These are phyloP conservation scores for Oceanodroma tethys DNA, from an alignment of 2,113 vertebrate genomes.

Conservation along the genomic window DNA sequence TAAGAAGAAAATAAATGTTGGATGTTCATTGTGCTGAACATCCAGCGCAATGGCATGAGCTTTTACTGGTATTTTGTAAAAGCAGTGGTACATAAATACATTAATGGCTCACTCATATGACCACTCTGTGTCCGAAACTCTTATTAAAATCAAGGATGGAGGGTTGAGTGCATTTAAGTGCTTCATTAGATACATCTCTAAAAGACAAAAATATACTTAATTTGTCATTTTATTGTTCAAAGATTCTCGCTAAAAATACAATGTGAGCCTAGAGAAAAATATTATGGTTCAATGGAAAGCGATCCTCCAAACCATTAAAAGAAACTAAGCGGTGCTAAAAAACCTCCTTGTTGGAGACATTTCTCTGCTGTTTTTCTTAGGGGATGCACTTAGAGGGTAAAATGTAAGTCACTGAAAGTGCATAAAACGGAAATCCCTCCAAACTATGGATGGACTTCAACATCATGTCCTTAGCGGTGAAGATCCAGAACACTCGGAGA, in stretches of 20 bases:
- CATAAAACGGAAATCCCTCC: constrained; percentile 26
- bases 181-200: constrained; percentile 3
- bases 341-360: neutral
- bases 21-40: neutral
- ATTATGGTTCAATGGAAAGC: constrained; percentile 21
- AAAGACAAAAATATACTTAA: neutral
- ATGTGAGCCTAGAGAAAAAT: constrained; percentile 24
- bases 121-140: neutral
- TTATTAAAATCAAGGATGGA: neutral
- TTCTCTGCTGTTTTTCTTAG: constrained; percentile 11
- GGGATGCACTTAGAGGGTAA: constrained; percentile 7
- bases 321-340: neutral
- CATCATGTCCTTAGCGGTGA: neutral
- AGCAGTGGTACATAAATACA: neutral
- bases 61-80: neutral
- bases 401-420: constrained; percentile 9
- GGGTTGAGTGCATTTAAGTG: neutral
- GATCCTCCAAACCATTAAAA: constrained; percentile 4
- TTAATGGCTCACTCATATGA: neutral
- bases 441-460: constrained; percentile 4
- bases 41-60: neutral
- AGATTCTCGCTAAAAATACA: constrained; percentile 26
- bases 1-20: neutral
- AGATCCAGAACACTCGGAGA: constrained; percentile 29
- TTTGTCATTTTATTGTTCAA: constrained; percentile 15